Conservation (phyloP, 2,113 vertebrate species). For the Charadrius vociferus region DNA sequence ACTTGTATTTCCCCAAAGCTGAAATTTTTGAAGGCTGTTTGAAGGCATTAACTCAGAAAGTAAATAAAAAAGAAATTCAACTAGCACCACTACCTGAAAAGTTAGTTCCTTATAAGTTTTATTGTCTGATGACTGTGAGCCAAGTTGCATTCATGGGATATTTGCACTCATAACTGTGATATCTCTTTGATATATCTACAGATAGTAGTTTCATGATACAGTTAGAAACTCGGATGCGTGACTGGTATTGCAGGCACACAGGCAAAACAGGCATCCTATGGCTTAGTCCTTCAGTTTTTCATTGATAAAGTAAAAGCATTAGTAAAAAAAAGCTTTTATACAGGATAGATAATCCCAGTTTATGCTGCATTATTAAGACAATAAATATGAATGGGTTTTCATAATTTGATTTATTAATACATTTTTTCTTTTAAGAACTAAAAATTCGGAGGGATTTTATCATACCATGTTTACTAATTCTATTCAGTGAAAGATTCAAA, state of each 20-base stretch:
- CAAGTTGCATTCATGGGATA: neutral
- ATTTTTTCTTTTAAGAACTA: neutral
- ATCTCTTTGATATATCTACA: neutral
- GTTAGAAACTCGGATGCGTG: neutral
- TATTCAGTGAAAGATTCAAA: neutral
- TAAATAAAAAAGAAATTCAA: neutral
- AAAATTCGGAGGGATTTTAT: neutral
- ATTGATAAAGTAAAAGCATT: neutral
- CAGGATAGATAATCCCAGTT: neutral
- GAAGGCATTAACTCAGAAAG: neutral
- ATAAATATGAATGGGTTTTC: neutral
- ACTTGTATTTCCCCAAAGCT: neutral
- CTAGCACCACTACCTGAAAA: neutral
- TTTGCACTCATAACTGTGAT: neutral
- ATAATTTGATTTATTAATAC: neutral
- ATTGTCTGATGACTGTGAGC: neutral
- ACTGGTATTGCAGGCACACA: neutral
- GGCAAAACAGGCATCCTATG: neutral
- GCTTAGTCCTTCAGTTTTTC: neutral
- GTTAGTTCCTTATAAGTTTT: neutral
- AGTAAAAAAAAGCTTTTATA: neutral
- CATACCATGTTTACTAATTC: neutral
- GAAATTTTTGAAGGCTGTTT: neutral
- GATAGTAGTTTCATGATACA: neutral
- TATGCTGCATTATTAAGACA: neutral